These are phyloP conservation scores for Anolis sagrei DNA, from an alignment of 2,113 vertebrate species.

Conservation along the genomic window DNA sequence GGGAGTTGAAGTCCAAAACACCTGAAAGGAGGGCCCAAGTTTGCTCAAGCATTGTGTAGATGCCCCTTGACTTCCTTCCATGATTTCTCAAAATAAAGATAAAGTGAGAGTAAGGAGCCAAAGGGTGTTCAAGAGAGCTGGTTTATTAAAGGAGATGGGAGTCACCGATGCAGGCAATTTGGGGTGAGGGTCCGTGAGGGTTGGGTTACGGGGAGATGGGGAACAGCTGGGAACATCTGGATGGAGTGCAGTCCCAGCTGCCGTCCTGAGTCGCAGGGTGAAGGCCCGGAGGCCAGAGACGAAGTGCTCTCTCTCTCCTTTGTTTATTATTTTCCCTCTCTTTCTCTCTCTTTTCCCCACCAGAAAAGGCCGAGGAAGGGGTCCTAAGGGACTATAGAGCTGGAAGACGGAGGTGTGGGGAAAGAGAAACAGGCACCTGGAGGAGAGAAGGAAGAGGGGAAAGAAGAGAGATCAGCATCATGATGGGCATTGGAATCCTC, in stretches of 20 bases:
- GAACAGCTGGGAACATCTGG: slow-evolving; percentile 49
- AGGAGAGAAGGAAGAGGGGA: not conserved
- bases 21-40: too few species aligned
- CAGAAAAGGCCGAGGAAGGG: not conserved
- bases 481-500: not conserved
- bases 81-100: not conserved
- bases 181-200: slow-evolving; percentile 51
- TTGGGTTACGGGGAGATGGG: slow-evolving; percentile 50
- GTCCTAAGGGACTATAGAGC: slow-evolving; percentile 1
- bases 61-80: too few species aligned
- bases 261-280: slow-evolving; percentile 5
- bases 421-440: slow-evolving; percentile 62
- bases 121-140: not conserved
- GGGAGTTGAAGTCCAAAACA: too few species aligned
- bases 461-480: too few species aligned
- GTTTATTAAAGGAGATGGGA: slow-evolving; percentile 34
- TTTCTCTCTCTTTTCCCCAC: slow-evolving; percentile 13
- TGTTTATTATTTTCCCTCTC: not conserved
- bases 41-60: too few species aligned
- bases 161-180: not conserved
- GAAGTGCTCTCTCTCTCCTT: not conserved
- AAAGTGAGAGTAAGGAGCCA: too few species aligned
- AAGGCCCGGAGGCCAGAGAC: not conserved
- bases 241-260: slow-evolving; percentile 46
- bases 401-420: slow-evolving; percentile 39